Percentiles rank a stretch among this genome's conserved stretches.
Evolutionary conservation across 2,888 invertebrate genomes (phyloP).

Genomic region (Eubasilissa splendida): DNA sequence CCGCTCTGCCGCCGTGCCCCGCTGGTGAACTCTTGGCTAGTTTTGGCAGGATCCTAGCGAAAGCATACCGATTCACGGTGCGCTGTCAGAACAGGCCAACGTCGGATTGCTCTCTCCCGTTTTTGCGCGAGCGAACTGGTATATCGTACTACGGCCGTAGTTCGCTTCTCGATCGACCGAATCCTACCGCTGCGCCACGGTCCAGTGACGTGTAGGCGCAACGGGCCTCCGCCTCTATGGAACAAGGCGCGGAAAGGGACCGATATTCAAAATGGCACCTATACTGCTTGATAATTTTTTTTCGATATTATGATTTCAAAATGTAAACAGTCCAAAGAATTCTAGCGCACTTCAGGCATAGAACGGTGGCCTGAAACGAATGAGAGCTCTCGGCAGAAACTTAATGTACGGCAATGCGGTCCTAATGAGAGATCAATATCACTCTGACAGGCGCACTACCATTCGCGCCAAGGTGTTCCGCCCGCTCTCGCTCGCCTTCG

Average conservation of each 20-base stretch:
- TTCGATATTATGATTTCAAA: constrained; percentile 21
- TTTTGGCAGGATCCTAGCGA: constrained; percentile 67
- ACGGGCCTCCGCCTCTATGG: constrained; percentile 43
- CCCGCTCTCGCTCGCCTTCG: constrained; percentile 38
- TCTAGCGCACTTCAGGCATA: constrained; percentile 48
- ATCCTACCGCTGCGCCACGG: constrained; percentile 53
- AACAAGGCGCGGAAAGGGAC: constrained; percentile 50
- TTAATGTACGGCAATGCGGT: constrained; percentile 75
- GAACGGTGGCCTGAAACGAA: constrained; percentile 50
- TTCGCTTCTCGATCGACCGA: constrained; percentile 52
- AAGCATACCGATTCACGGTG: constrained; percentile 49
- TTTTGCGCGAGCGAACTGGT: constrained; percentile 32
- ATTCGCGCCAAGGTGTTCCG: constrained; percentile 53
- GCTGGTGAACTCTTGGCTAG: constrained; percentile 73
- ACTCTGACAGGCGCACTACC: constrained; percentile 53
- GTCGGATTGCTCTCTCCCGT: constrained; percentile 44
- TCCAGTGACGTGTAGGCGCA: constrained; percentile 52
- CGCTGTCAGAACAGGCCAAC: constrained; percentile 46
- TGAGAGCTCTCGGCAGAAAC: constrained; percentile 59
- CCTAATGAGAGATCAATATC: constrained; percentile 70
- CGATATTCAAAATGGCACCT: constrained; percentile 47
- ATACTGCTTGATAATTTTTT: constrained; percentile 30
- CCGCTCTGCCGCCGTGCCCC: constrained; percentile 66
- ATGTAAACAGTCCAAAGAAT: constrained; percentile 31
- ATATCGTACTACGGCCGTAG: constrained; percentile 31